Percentiles rank a stretch among this genome's conserved stretches.
These are phyloP conservation scores for Triplophysa yarkandensis DNA, from an alignment of 2,797 vertebrate species.

Conservation along the genomic window DNA sequence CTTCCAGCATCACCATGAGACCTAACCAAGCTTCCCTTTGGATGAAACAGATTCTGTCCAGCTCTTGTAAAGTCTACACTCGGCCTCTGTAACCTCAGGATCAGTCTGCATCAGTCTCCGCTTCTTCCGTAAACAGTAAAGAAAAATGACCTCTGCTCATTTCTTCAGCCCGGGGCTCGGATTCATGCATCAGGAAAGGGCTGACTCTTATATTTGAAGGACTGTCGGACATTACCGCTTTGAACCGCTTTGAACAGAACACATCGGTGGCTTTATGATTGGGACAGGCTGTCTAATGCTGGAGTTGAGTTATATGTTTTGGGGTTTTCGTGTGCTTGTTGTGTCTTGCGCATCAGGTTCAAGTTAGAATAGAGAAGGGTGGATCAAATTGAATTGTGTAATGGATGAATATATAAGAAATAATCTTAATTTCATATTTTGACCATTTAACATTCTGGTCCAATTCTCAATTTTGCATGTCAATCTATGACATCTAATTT, in stretches of 20 bases:
- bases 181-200: slow-evolving; percentile 4
- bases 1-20: slow-evolving; percentile 50
- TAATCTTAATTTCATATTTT: not conserved
- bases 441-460: not conserved
- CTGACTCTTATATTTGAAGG: not conserved
- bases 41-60: slow-evolving; percentile 41
- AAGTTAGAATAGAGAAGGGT: not conserved
- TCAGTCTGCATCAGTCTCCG: slow-evolving; percentile 9
- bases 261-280: slow-evolving; percentile 2
- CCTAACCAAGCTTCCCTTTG: slow-evolving; percentile 46
- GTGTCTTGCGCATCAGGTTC: not conserved
- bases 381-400: no score
- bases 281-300: not conserved
- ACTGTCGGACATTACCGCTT: not conserved
- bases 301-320: slow-evolving; percentile 13
- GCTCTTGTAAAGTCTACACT: slow-evolving; percentile 34
- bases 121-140: not conserved
- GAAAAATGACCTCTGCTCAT: not conserved
- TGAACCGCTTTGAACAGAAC: not conserved
- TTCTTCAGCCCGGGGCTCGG: not conserved
- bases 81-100: slow-evolving; percentile 16
- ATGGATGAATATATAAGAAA: no score
- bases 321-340: not conserved
- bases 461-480: not conserved
- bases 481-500: not conserved